Evolutionary conservation across 2,113 vertebrate genomes (phyloP).

Genomic region (Phrynosoma blainvillii): DNA sequence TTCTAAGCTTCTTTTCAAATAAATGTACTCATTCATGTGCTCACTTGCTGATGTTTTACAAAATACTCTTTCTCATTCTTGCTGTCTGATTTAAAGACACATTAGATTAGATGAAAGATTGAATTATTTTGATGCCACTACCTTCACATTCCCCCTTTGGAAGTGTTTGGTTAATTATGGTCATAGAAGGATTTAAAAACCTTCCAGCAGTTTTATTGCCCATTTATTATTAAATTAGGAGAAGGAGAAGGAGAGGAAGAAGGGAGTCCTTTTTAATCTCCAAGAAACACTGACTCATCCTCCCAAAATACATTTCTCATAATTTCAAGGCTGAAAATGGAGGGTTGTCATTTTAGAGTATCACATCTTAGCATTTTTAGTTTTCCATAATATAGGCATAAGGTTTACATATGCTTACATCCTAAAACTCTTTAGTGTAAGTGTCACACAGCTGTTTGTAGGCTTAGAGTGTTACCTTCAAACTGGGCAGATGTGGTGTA

Average conservation of each 20-base stretch:
- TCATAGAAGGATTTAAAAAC: background rate
- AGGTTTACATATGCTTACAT: background rate
- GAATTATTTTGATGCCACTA: background rate
- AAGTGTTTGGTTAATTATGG: background rate
- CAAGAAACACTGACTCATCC: too few relatives aligned
- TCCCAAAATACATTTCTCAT: too few relatives aligned
- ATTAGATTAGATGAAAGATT: background rate
- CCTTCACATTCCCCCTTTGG: background rate
- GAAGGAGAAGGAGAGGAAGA: too few relatives aligned
- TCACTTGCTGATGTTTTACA: background rate
- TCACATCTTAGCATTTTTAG: too few relatives aligned
- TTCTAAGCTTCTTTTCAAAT: background rate
- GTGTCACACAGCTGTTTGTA: background rate
- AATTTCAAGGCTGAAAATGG: too few relatives aligned
- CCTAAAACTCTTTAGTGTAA: background rate
- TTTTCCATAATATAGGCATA: too few relatives aligned
- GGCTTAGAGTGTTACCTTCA: background rate
- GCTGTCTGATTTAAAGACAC: background rate
- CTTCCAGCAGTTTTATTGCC: too few relatives aligned
- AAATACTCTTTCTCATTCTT: background rate
- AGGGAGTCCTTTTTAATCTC: too few relatives aligned
- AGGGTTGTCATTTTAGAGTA: too few relatives aligned
- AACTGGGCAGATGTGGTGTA: background rate
- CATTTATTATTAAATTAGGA: too few relatives aligned
- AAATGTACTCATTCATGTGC: background rate